phyloP scores from a whole-genome alignment of 2,797 vertebrate species.

The Austrolebias charrua region DNA sequence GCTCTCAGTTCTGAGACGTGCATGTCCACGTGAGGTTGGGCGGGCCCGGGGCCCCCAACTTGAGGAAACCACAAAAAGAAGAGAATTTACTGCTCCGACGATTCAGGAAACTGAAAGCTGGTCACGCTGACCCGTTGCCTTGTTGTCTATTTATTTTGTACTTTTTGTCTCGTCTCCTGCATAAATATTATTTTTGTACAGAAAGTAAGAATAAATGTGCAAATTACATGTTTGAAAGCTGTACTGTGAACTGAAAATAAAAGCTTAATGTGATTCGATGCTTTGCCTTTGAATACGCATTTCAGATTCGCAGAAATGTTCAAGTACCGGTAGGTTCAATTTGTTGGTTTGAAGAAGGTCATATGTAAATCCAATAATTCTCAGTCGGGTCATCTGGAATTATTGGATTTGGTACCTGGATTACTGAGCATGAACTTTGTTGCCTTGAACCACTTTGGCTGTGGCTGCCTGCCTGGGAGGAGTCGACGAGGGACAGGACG shows the following conservation, averaged over 20 bases:
- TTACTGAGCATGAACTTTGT: too few relatives aligned
- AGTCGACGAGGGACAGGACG: too few relatives aligned
- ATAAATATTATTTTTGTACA: conserved; percentile 78
- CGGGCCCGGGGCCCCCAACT: conserved; percentile 15
- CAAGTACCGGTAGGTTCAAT: too few relatives aligned
- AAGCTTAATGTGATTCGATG: conserved; percentile 17
- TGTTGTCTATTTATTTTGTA: conserved; percentile 80
- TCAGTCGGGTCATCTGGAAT: too few relatives aligned
- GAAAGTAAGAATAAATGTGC: conserved; percentile 57
- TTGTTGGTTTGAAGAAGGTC: not conserved
- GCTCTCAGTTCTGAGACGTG: conserved; percentile 28
- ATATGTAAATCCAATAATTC: too few relatives aligned
- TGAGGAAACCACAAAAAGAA: conserved; percentile 11
- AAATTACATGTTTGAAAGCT: conserved; percentile 57
- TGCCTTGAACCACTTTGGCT: too few relatives aligned
- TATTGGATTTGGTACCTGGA: too few relatives aligned
- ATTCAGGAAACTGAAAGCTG: conserved; percentile 11
- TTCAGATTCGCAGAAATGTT: not conserved
- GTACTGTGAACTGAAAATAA: conserved; percentile 69
- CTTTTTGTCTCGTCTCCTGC: conserved; percentile 56
- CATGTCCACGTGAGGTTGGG: conserved; percentile 46
- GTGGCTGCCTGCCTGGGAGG: too few relatives aligned
- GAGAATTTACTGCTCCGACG: conserved; percentile 5
- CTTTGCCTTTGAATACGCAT: not conserved
- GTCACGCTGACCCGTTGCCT: conserved; percentile 29